Evolutionary conservation across 1,140 invertebrate genomes (phyloP).

Genomic region (Streblospio benedicti): DNA sequence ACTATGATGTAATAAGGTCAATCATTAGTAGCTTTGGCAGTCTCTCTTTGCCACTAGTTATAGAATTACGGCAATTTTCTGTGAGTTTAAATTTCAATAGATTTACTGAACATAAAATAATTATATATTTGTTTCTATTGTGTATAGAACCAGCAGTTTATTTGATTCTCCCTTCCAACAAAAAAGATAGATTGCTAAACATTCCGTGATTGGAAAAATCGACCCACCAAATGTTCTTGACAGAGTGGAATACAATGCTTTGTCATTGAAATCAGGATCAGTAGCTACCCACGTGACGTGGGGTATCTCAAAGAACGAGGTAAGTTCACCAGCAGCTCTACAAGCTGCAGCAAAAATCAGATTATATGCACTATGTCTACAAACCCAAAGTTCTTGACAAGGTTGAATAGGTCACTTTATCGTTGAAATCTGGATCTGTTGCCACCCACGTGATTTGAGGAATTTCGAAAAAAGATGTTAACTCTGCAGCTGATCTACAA

Average conservation of each 20-base stretch:
- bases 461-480: conserved; percentile 16
- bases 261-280: conserved; percentile 14
- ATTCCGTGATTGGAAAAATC: too few species aligned
- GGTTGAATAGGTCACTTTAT: conserved; percentile 7
- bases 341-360: conserved; percentile 11
- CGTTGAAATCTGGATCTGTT: conserved; percentile 14
- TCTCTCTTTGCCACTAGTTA: too few species aligned
- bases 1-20: too few species aligned
- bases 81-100: too few species aligned
- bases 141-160: too few species aligned
- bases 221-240: conserved; percentile 6
- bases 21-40: too few species aligned
- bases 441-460: conserved; percentile 18
- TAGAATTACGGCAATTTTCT: too few species aligned
- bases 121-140: too few species aligned
- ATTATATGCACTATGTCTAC: too few species aligned
- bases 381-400: conserved; percentile 3
- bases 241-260: conserved; percentile 6
- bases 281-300: conserved; percentile 17
- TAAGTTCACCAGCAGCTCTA: conserved; percentile 8
- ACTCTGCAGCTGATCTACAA: conserved; percentile 9
- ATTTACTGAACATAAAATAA: too few species aligned
- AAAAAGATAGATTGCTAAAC: too few species aligned
- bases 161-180: too few species aligned
- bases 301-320: conserved; percentile 17